Base-by-base conservation (phyloP, 2,797 vertebrate genomes). In the Ispidina lecontei region DNA sequence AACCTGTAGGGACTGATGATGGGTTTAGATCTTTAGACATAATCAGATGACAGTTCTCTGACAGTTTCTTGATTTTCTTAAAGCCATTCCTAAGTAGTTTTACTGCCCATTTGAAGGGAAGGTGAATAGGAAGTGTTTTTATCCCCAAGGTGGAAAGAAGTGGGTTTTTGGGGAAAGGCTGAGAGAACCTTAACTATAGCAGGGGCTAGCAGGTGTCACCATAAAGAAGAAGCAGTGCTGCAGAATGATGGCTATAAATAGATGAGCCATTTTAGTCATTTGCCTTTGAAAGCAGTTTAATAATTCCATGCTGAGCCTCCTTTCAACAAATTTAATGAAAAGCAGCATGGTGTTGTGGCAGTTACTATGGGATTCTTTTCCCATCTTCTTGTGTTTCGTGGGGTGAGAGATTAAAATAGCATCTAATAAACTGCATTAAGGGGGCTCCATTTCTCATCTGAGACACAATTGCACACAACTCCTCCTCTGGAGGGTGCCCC, bases 271-370 rank as follows among this genome's bases (percentile, higher is more conserved):
- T 97, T 97, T 96, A 97, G 94, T 97, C 88, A 95, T 95, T 96
- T 96, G 95, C 95, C 87, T 96, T 87, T 96, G 96, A 97, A 97
- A 97, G 97, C 94, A 95, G 91, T 97, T 97, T 98, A 98, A 97
- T 98, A 97, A 97, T 98, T 97, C 93, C 98, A 98, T 97, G 97
- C 98, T 97, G 98, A 95, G 97, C 69, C 95, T 90, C 96, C 96
- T 98, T 98, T 98, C 98, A 98, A 97, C 97, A 97, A 97, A 98
- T 97, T 98, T 98, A 98, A 98, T 99, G 98, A 98, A 98, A 98
- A 98, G 96, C 98, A 98, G 96, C 85, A 96, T 98, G 98, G 97
- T 96, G 93, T 96, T 98, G 91, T 95, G 97, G 97, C 96, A 96
- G 97, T 97, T 98, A 97, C 97, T 97, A 97, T 97, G 97, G 97